Evolutionary conservation across 1,140 invertebrate genomes (phyloP), one percentile per base, ranked within the genome.

Genomic region (Lepidurus apus): DNA sequence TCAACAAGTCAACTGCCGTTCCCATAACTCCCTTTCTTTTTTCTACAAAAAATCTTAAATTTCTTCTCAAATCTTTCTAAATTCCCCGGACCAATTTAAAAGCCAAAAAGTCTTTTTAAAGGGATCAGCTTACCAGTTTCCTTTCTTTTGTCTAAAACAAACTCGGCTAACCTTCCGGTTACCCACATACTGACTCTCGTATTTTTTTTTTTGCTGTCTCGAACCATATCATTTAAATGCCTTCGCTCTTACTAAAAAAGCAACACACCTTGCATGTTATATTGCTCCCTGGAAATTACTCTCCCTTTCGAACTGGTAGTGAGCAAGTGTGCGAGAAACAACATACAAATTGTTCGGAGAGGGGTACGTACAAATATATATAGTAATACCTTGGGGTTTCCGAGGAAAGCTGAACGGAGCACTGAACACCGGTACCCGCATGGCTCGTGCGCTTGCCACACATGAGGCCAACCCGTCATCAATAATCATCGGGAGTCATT

Each of bases 401-500:
- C 21, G 53, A 21, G 17, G 21, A 65, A 65, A 65, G 53, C 53
- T 65, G 53, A 65, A 65, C 47, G 47, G 47, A 65, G 47, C 26
- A 26, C 21, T 65, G 47, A 65, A 65, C 53, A 65, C 53, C 53
- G 53, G 53, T 65, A 65, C 53, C 53, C 53, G 53, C 53, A 65
- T 65, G 53, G 53, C 53, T 65, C 53, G 53, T 65, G 53, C 53
- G 53, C 53, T 65, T 65, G 17, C 21, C 53, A 65, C 53, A 65
- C 53, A 65, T 65, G 53, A 65, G 53, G 53, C 53, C 53, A 65
- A 65, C 53, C 53, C 53, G 53, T 65, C 53, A 65, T 65, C 53
- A 65, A 65, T 65, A 65, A 65, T 65, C 53, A 65, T 65, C 53
- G 53, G 53, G 53, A 65, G 53, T 65, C 53, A 65, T 65, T 65